phyloP scores from a whole-genome alignment of 2,113 vertebrate genomes.

The Potamarius usumacintae region DNA sequence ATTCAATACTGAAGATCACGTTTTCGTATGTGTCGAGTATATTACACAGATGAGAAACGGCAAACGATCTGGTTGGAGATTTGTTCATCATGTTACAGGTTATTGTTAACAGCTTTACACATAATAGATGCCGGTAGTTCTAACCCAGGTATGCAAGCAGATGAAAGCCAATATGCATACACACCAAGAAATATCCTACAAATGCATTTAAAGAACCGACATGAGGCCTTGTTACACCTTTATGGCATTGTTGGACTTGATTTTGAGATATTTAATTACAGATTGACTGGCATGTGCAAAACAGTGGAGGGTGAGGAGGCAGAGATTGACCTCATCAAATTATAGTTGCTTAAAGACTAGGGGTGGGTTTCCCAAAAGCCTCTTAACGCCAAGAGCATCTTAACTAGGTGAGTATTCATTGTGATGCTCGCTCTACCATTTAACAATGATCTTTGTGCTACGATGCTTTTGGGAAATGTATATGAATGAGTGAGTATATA shows the following conservation, averaged over 20 bases:
- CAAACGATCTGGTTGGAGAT: not conserved
- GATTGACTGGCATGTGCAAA: too few relatives aligned
- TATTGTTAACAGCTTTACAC: slow-evolving; percentile 28
- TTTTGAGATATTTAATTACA: too few relatives aligned
- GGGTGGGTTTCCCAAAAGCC: too few relatives aligned
- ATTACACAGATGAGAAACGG: not conserved
- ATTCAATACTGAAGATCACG: not conserved
- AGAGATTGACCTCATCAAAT: not conserved
- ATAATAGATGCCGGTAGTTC: not conserved
- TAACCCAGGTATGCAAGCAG: not conserved
- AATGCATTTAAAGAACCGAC: not conserved
- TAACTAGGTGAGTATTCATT: not conserved
- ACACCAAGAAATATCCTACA: not conserved
- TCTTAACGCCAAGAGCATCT: too few relatives aligned
- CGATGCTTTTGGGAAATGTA: too few relatives aligned
- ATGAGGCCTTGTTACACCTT: not conserved
- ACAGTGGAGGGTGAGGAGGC: too few relatives aligned
- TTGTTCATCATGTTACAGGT: slow-evolving; percentile 36
- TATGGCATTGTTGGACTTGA: not conserved
- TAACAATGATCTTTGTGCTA: too few relatives aligned
- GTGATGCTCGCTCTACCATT: too few relatives aligned
- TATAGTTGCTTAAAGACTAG: not conserved
- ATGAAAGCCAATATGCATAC: not conserved
- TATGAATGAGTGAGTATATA: not conserved
- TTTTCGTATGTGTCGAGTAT: not conserved